Base-by-base conservation (phyloP, 1,140 invertebrate genomes). In the Lycorma delicatula region DNA sequence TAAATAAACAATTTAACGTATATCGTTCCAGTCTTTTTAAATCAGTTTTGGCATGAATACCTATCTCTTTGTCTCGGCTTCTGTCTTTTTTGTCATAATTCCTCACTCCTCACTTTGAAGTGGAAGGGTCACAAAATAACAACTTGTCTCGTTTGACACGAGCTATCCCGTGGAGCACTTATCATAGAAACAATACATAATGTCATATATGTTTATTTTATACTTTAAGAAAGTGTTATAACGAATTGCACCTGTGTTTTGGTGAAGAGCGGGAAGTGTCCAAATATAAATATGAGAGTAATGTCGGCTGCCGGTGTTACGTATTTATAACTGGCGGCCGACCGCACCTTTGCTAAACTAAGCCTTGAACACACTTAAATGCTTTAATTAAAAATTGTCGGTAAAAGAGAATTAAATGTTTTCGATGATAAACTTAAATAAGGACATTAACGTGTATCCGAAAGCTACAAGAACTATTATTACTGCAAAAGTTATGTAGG, bases 1-100 rank as follows among this genome's bases (percentile, higher is more conserved):
- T 44, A 22, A 44, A 44, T 44, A 44, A 22, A 44, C 41, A 44
- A 44, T 44, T 44, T 44, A 44, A 44, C 41, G 18, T 44, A 44
- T 16, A 44, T 44, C 16, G 41, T 22, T 44, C 41, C 41, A 44
- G 41, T 22, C 41, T 44, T 44, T 44, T 44, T 44, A 44, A 44
- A 44, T 44, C 41, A 44, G 41, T 44, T 44, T 44, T 44, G 41
- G 41, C 41, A 44, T 44, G 41, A 44, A 22, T 44, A 22, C 23
- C 23, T 16, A 22, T 44, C 16, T 44, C 41, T 44, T 16, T 44
- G 16, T 44, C 16, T 16, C 41, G 41, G 41, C 41, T 44, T 22
- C 41, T 22, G 41, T 22, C 23, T 20, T 16, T 44, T 44, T 44
- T 44, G 41, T 44, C 41, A 44, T 44, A 44, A 44, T 44, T 44